Evolutionary conservation across 2,113 vertebrate genomes (phyloP), one percentile per base, ranked within the genome.

Genomic region (Spizaetus ornatus): DNA sequence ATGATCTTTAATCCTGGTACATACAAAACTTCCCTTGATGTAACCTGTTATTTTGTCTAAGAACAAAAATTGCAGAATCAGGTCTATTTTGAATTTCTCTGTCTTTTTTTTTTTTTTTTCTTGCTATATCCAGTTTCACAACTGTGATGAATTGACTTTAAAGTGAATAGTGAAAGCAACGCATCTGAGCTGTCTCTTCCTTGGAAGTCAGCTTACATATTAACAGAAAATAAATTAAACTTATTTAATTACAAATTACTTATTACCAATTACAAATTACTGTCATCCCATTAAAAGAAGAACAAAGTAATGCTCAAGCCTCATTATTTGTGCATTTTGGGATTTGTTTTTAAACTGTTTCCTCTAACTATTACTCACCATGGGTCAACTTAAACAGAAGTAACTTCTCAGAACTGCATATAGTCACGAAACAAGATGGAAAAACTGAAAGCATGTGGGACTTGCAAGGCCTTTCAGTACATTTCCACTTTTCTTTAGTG

Each of bases 171-270:
- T 16, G 34, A 87, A 91, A 89, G 56, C 65, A 84, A 73, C 1
- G 2, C 16, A 42, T 36, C 17, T 53, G 34, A 95, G 40, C 17
- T 45, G 15, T 43, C 23, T 86, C 72, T 73, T 59, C 47, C 20
- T 82, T 88, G 42, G 42, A 91, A 76, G 47, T 70, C 45, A 76
- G 66, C 17, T 95, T 77, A 91, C 8, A 23, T 47, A 87, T 77
- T 95, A 89, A 93, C 70, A 76, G 56, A 91, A 96, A 91, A 89
- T 7, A 82, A 77, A 95, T 74, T 53, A 71, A 81, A 91, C 20
- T 56, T 74, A 43, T 71, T 93, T 66, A 88, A 94, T 82, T 88
- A 79, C 19, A 89, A 50, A 80, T 83, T 76, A 85, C 55, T 82
- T 81, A 50, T 55, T 89, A 45, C 10, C 61, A 70, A 55, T 72